phyloP scores from a whole-genome alignment of 2,797 vertebrate species.

The Pogoniulus pusillus region DNA sequence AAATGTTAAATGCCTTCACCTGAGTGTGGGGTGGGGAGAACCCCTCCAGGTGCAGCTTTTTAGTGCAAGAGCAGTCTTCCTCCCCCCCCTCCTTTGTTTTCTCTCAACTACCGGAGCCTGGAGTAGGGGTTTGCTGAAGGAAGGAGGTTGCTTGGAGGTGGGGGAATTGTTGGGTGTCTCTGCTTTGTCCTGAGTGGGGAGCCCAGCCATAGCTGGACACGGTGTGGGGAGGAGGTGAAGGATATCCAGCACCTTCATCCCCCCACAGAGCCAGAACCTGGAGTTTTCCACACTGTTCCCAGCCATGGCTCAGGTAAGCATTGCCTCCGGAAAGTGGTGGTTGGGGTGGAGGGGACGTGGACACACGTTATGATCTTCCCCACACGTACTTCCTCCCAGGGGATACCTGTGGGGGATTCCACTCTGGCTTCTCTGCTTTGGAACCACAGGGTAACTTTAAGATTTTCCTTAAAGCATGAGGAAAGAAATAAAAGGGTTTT shows the following conservation, averaged over 20 bases:
- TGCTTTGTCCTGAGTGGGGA: fast-evolving
- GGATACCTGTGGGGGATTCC: fast-evolving
- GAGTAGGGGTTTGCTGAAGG: fast-evolving
- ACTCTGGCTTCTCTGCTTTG: fast-evolving
- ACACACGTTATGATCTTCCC: no score
- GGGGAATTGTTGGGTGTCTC: fast-evolving
- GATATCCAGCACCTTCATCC: fast-evolving
- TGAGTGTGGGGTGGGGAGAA: neutral
- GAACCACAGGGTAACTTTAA: fast-evolving
- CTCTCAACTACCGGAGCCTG: fast-evolving
- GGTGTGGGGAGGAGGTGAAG: no score
- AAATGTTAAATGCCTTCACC: neutral
- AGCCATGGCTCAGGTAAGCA: neutral
- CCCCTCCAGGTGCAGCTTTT: neutral
- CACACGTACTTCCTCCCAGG: no score
- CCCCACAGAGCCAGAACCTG: fast-evolving
- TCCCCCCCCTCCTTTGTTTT: no score
- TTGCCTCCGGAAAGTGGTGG: fast-evolving
- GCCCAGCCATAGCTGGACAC: fast-evolving
- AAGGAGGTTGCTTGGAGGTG: fast-evolving
- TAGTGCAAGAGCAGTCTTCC: fast-evolving
- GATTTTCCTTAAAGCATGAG: fast-evolving
- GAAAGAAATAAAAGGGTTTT: neutral
- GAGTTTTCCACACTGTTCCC: fast-evolving
- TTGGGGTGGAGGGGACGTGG: no score